These are phyloP conservation scores for Diceros bicornis DNA, from an alignment of 2,797 vertebrate genomes.

Conservation along the genomic window DNA sequence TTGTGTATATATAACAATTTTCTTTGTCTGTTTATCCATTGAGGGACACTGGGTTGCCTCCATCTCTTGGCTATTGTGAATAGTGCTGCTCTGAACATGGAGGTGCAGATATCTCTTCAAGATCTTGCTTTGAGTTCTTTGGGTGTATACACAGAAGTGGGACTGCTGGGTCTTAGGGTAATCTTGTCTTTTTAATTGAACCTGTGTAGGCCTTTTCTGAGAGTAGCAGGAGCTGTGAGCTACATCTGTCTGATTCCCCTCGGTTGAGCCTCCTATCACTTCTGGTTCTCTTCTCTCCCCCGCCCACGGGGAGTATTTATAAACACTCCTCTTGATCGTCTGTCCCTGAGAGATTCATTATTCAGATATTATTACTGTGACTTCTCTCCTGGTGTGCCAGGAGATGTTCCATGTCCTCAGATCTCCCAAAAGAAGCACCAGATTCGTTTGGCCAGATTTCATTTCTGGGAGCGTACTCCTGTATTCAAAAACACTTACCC, in stretches of 20 bases:
- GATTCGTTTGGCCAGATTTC: background rate
- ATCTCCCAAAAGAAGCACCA: background rate
- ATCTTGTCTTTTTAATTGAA: background rate
- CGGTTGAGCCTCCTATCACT: background rate
- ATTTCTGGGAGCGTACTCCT: background rate
- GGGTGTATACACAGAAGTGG: background rate
- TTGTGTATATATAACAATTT: no score
- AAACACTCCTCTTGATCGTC: background rate
- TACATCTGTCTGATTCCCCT: background rate
- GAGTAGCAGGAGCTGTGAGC: background rate
- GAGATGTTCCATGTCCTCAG: background rate
- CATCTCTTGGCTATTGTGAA: background rate
- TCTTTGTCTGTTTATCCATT: rapidly evolving
- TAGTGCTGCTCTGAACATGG: background rate
- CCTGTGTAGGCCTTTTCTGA: background rate
- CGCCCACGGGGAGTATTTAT: rapidly evolving
- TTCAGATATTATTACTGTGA: no score
- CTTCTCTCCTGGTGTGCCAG: background rate
- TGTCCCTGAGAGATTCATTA: background rate
- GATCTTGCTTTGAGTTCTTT: background rate
- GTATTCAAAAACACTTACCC: background rate
- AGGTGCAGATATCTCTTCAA: background rate
- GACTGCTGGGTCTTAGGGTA: no score
- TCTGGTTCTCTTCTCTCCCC: background rate
- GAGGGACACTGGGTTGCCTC: background rate